These are phyloP conservation scores for Bombylius major DNA, from an alignment of 2,888 invertebrate species.

Conservation along the genomic window DNA sequence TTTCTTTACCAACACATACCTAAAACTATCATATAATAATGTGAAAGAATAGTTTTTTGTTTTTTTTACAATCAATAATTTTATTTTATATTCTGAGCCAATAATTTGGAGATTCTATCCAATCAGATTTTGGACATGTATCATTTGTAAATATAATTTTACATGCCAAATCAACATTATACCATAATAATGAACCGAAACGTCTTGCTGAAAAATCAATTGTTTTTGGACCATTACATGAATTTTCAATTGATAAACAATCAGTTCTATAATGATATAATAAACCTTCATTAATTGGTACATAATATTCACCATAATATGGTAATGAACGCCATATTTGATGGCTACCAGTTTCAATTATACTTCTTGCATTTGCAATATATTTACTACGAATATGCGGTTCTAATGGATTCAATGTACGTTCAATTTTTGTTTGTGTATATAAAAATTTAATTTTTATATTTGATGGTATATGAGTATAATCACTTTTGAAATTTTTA, in stretches of 20 bases:
- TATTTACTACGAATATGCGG: conserved; percentile 81
- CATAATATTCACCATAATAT: conserved; percentile 24
- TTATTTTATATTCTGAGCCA: too few species aligned
- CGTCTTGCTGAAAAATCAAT: conserved; percentile 28
- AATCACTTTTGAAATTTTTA: conserved; percentile 36
- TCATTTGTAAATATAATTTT: conserved; percentile 26
- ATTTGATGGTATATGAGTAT: conserved; percentile 24
- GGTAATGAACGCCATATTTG: conserved; percentile 44
- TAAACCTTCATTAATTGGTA: conserved; percentile 28
- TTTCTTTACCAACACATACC: too few species aligned
- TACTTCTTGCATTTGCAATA: conserved; percentile 66
- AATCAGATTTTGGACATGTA: conserved; percentile 20
- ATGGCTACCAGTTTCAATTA: conserved; percentile 82
- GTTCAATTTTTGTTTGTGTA: conserved; percentile 32
- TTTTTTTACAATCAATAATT: too few species aligned
- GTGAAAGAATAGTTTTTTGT: too few species aligned
- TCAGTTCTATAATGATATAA: conserved; percentile 33
- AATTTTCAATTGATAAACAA: conserved; percentile 23
- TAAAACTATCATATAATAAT: too few species aligned
- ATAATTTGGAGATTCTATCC: not conserved
- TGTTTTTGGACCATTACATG: conserved; percentile 21
- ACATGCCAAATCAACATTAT: conserved; percentile 29
- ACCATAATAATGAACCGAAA: conserved; percentile 31
- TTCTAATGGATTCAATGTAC: conserved; percentile 26
- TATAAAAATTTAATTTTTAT: conserved; percentile 29